Evolutionary conservation across 2,113 vertebrate species (phyloP).

Genomic region (Fukomys damarensis): DNA sequence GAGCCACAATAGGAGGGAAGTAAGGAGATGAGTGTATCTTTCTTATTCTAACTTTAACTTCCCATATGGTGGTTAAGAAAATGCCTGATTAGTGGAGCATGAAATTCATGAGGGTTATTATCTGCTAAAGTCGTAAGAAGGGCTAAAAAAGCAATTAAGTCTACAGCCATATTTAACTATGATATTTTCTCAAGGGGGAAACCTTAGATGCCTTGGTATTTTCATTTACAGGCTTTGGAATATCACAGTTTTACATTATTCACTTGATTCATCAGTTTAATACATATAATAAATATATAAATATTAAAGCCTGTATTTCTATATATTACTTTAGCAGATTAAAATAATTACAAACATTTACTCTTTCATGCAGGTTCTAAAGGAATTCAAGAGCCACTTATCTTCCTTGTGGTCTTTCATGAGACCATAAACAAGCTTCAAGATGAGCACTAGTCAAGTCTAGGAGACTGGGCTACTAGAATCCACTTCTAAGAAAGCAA

Average conservation of each 20-base stretch:
- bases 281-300: background rate
- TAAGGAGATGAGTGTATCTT: background rate
- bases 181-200: background rate
- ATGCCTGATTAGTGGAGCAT: constrained; percentile 5
- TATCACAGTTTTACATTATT: background rate
- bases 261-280: background rate
- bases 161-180: background rate
- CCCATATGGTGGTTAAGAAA: constrained; percentile 40
- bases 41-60: background rate
- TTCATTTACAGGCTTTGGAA: constrained; percentile 23
- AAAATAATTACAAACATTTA: background rate
- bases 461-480: background rate
- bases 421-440: background rate
- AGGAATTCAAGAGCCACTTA: background rate
- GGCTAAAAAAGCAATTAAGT: constrained; percentile 34
- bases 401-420: background rate
- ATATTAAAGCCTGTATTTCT: background rate
- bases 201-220: background rate
- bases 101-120: constrained; percentile 56
- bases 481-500: background rate
- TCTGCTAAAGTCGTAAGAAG: background rate
- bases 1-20: background rate
- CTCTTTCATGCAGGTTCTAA: background rate
- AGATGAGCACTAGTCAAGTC: background rate
- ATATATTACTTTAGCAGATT: background rate